Evolutionary conservation across 23 tunicate genomes (phyloP).

Genomic region (Ciona savignyi): DNA sequence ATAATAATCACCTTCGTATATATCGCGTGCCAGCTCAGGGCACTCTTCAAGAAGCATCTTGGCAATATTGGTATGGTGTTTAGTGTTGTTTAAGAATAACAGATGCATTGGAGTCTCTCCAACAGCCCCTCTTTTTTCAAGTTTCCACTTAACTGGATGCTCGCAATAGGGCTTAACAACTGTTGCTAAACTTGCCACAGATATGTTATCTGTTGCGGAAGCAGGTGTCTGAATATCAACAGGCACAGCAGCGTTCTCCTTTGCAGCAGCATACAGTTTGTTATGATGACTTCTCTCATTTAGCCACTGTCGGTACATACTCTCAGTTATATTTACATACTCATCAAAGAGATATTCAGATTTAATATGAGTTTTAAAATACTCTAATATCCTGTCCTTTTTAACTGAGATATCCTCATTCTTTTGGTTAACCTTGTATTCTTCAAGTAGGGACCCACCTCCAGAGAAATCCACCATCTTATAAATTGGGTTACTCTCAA

Average conservation of each 20-base stretch:
- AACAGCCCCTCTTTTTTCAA: constrained; percentile 77
- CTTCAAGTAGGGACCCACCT: constrained; percentile 60
- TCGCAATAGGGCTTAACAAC: constrained; percentile 26
- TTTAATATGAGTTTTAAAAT: constrained; percentile 21
- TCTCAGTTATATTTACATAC: constrained; percentile 21
- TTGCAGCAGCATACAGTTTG: constrained; percentile 18
- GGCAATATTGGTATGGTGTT: constrained; percentile 63
- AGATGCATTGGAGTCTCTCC: constrained; percentile 91
- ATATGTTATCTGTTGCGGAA: background rate
- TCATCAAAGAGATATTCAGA: constrained; percentile 27
- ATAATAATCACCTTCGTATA: constrained; percentile 69
- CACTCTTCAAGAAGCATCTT: constrained; percentile 32
- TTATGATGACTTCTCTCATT: constrained; percentile 8
- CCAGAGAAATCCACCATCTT: constrained; percentile 63
- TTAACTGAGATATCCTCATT: constrained; percentile 28
- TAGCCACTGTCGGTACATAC: constrained; percentile 47
- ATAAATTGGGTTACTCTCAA: constrained; percentile 45
- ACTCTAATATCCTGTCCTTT: constrained; percentile 24
- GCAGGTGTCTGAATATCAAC: constrained; percentile 6
- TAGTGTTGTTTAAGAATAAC: constrained; percentile 59
- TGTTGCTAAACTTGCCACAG: constrained; percentile 34
- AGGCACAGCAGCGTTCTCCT: constrained; percentile 21
- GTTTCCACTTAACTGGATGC: constrained; percentile 51
- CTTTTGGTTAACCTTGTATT: constrained; percentile 34
- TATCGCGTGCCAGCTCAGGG: constrained; percentile 74